phyloP scores from a whole-genome alignment of 1,140 invertebrate species.

The Drosophila ambigua region DNA sequence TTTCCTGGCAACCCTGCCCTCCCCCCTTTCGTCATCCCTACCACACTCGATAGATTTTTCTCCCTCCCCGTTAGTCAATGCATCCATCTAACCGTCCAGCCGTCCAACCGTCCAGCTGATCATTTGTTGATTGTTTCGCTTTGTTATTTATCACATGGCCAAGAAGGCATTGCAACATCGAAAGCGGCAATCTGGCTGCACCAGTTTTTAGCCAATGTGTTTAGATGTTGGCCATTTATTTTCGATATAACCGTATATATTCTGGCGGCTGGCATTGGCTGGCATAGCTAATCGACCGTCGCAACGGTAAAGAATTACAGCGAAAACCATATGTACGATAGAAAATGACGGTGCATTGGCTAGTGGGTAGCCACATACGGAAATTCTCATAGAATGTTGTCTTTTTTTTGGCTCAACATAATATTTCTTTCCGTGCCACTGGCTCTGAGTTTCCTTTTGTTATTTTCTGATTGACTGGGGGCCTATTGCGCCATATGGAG shows the following conservation, averaged over 20 bases:
- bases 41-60: too few relatives aligned
- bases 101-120: neutral
- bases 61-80: constrained; percentile 5
- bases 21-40: neutral
- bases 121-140: constrained; percentile 43
- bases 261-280: constrained; percentile 4
- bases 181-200: constrained; percentile 31
- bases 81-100: constrained; percentile 1
- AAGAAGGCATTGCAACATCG: constrained; percentile 48
- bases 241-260: constrained; percentile 8
- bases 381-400: constrained; percentile 60
- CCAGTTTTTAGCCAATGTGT: constrained; percentile 36
- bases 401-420: constrained; percentile 10
- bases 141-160: constrained; percentile 39
- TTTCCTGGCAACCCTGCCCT: constrained; percentile 37
- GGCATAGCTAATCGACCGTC: constrained; percentile 34
- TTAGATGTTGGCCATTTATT: constrained; percentile 15
- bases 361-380: constrained; percentile 35
- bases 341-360: constrained; percentile 38
- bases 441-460: constrained; percentile 25
- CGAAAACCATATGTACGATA: too few relatives aligned
- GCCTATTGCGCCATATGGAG: constrained; percentile 49
- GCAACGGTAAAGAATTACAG: constrained; percentile 34
- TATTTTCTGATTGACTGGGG: neutral
- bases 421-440: constrained; percentile 35